Evolutionary conservation across 1,140 invertebrate species (phyloP), one percentile per base, ranked within the genome.

Genomic region (Diachasma alloeum): DNA sequence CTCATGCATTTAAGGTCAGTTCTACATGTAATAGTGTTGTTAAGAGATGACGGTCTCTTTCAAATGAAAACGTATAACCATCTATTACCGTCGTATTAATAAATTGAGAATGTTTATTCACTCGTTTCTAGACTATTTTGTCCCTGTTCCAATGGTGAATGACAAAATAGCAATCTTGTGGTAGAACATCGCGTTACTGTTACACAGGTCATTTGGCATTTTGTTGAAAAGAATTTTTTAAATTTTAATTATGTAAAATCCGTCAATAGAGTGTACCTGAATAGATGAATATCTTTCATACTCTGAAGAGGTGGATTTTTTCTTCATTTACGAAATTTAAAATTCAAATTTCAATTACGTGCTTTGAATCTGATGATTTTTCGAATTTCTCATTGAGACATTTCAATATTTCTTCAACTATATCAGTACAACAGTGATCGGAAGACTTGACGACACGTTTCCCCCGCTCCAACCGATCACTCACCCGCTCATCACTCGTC

Each of bases 41-140:
- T 11, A 31, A 63, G 59, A 63, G 59, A 26, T 26, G 59, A 63
- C 19, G 59, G 19, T 63, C 24, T 63, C 24, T 63, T 26, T 24
- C 59, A 63, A 63, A 63, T 63, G 59, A 19, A 24, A 31, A 31
- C 24, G 59, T 63, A 63, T 63, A 26, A 63, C 59, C 59, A 63
- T 63, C 59, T 63, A 63, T 26, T 63, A 63, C 59, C 59, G 19
- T 56, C 48, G 59, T 63, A 63, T 63, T 63, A 63, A 63, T 63
- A 63, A 63, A 63, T 63, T 26, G 11, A 63, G 3, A n/a, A 9
- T 24, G 59, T 63, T 63, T 63, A 63, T 63, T 63, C 19, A 63
- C 19, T 26, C 2, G 48, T 63, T 56, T 19, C n/a, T 13, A 63
- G 2, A 4, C 11, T 26, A 26, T 26, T 63, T 59, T 24, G 19